These are phyloP conservation scores for Antigone vipio DNA, from an alignment of 2,113 vertebrate species.

Conservation along the genomic window DNA sequence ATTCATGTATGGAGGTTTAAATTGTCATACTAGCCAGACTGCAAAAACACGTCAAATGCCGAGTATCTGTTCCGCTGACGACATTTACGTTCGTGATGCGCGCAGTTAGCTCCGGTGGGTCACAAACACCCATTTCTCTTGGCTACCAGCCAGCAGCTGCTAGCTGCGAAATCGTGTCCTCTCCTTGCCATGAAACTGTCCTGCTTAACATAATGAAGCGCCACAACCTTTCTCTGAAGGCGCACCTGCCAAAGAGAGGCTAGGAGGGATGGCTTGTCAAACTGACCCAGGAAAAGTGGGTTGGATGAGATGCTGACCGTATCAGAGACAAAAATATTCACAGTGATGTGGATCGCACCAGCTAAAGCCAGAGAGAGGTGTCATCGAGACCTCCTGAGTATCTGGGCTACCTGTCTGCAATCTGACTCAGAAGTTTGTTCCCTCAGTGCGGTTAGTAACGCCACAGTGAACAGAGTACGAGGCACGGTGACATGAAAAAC, in stretches of 20 bases:
- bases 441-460: background rate
- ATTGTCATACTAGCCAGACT: background rate
- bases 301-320: background rate
- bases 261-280: background rate
- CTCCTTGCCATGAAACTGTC: background rate
- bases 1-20: background rate
- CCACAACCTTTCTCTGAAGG: background rate
- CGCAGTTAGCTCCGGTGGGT: rapidly evolving
- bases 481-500: background rate
- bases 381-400: background rate
- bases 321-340: background rate
- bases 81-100: rapidly evolving
- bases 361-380: background rate
- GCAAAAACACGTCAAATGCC: background rate
- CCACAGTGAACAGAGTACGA: background rate
- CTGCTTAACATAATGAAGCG: background rate
- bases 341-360: background rate
- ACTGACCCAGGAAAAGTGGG: background rate
- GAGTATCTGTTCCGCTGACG: background rate
- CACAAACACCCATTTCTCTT: background rate
- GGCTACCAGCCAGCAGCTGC: background rate
- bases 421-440: background rate
- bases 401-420: background rate
- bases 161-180: background rate
- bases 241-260: background rate